Evolutionary conservation across 2,797 vertebrate species (phyloP).

Genomic region (Hoplostethus atlanticus): DNA sequence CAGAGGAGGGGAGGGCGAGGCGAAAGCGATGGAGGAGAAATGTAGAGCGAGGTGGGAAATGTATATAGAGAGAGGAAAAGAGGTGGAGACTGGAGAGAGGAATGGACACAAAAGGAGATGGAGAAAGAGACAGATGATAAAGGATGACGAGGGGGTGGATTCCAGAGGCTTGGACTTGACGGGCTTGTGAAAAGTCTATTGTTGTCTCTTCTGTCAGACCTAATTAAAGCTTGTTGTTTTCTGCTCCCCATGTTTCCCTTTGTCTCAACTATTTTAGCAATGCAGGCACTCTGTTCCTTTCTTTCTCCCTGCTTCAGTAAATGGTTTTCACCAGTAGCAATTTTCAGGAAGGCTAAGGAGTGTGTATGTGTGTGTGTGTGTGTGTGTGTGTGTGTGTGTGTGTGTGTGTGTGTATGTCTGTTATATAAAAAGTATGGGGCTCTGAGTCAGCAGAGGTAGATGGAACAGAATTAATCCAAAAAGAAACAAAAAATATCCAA

Average conservation of each 20-base stretch:
- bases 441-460: not conserved
- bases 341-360: not conserved
- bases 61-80: not conserved
- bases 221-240: conserved; percentile 1
- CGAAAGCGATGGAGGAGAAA: not conserved
- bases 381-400: conserved; percentile 8
- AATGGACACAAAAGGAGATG: not conserved
- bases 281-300: not conserved
- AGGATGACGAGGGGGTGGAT: not conserved
- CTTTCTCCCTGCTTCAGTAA: not conserved
- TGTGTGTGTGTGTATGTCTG: not conserved
- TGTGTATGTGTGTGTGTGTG: conserved; percentile 2
- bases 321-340: not conserved
- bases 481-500: not conserved
- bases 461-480: not conserved
- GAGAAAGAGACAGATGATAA: not conserved
- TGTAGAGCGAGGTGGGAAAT: not conserved
- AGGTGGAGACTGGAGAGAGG: not conserved
- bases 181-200: not conserved
- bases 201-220: not conserved
- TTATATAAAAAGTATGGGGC: not conserved
- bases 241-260: not conserved
- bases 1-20: too few relatives aligned
- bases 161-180: not conserved
- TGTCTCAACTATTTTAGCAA: not conserved